These are phyloP conservation scores for Lytechinus variegatus DNA, from an alignment of 35 echinoderm and acorn worm genomes.

Conservation along the genomic window DNA sequence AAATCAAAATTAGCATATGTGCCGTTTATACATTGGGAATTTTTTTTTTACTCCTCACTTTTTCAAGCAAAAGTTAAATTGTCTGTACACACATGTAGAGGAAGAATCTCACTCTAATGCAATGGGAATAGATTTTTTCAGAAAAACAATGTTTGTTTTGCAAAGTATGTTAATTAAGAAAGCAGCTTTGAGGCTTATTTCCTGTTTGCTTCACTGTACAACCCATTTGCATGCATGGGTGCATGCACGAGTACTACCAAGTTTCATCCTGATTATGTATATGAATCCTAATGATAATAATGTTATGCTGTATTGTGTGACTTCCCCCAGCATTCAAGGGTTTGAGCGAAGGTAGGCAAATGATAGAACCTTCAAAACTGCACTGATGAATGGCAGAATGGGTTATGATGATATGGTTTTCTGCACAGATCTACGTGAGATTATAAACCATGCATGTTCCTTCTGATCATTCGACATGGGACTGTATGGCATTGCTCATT, in stretches of 20 bases:
- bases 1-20: too few relatives aligned
- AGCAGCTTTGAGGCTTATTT: background rate
- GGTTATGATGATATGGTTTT: background rate
- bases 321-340: conserved; percentile 47
- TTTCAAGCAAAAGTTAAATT: too few relatives aligned
- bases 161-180: background rate
- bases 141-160: background rate
- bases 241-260: background rate
- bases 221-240: background rate
- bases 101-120: background rate
- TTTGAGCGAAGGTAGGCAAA: conserved; percentile 45
- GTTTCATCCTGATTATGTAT: background rate
- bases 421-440: too few relatives aligned
- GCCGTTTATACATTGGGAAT: too few relatives aligned
- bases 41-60: too few relatives aligned
- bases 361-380: background rate
- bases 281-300: conserved; percentile 32
- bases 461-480: too few relatives aligned
- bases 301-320: conserved; percentile 36
- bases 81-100: background rate
- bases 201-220: background rate
- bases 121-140: background rate
- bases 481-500: too few relatives aligned
- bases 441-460: too few relatives aligned
- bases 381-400: conserved; percentile 5